Evolutionary conservation across 2,888 invertebrate genomes (phyloP), one percentile per base, ranked within the genome.

Genomic region (Oligia fasciuncula): DNA sequence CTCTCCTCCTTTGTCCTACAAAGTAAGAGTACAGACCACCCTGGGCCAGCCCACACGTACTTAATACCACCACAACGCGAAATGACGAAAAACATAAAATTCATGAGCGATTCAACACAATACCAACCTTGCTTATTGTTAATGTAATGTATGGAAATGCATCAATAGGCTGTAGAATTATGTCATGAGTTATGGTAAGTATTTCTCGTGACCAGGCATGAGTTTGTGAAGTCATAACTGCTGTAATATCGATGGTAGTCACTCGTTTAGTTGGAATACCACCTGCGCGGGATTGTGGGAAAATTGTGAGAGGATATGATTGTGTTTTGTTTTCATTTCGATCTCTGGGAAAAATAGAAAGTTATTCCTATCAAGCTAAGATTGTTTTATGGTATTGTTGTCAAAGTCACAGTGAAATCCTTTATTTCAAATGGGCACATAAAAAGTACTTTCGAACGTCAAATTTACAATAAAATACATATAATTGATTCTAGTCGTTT

Each of bases 31-130:
- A 43, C 14, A 62, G 85, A 85, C 83, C 81, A 81, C 83, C 86
- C 60, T 40, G 62, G 23, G n/a, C 57, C 35, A 74, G 66, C 75
- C 83, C 75, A 86, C 79, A 83, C 79, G 2, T 46, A 54, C 14
- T 51, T 57, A 76, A 83, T 60, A 76, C 35, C 57, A 81, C 72
- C 72, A 40, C 65, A 62, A 69, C 65, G 65, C 46, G 62, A 68
- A 81, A 76, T 80, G 72, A 65, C 85, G 66, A 46, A 85, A 81
- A 73, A 79, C 84, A 83, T 83, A 86, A 84, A 79, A 73, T 67
- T 57, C 67, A 71, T 79, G 72, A 76, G 66, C 73, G 60, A 76
- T 70, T 73, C 73, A 46, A 63, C 46, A 83, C 83, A 79, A 79
- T 70, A 79, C 86, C 14, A 40, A 60, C 29, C 35, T 40, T n/a